Conservation (phyloP, 2,888 invertebrate species). For the Campoplex capitator region DNA sequence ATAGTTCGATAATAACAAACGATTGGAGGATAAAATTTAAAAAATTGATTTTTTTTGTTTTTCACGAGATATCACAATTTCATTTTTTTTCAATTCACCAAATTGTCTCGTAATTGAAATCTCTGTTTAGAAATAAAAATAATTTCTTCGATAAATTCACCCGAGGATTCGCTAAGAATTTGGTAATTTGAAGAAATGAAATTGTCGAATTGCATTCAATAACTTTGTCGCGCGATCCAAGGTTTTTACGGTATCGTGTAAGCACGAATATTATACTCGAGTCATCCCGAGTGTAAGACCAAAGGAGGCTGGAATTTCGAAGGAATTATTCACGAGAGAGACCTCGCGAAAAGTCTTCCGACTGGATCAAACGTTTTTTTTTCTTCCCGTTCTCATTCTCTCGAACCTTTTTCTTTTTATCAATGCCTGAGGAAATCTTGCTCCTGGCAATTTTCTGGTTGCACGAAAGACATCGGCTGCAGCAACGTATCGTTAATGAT, state of each 20-base stretch:
- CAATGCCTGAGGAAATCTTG: slow-evolving; percentile 64
- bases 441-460: slow-evolving; percentile 60
- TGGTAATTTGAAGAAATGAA: neutral
- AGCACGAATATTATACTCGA: slow-evolving; percentile 8
- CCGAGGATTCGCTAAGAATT: neutral
- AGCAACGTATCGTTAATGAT: slow-evolving; percentile 65
- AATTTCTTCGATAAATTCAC: neutral
- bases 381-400: neutral
- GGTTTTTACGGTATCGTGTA: neutral
- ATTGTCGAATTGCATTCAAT: neutral
- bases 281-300: neutral
- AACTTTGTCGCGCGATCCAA: neutral
- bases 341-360: neutral
- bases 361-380: neutral
- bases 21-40: neutral
- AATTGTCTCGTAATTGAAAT: neutral
- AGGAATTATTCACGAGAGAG: neutral
- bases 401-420: slow-evolving; percentile 21
- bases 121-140: neutral
- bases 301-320: slow-evolving; percentile 3
- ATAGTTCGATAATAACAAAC: neutral
- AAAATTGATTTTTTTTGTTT: neutral
- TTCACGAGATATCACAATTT: neutral
- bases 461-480: slow-evolving; percentile 64
- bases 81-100: neutral